A percentile compares a stretch with the other conserved stretches of the same genome.
These are phyloP conservation scores for Diogma glabrata DNA, from an alignment of 2,888 invertebrate genomes.

Conservation along the genomic window DNA sequence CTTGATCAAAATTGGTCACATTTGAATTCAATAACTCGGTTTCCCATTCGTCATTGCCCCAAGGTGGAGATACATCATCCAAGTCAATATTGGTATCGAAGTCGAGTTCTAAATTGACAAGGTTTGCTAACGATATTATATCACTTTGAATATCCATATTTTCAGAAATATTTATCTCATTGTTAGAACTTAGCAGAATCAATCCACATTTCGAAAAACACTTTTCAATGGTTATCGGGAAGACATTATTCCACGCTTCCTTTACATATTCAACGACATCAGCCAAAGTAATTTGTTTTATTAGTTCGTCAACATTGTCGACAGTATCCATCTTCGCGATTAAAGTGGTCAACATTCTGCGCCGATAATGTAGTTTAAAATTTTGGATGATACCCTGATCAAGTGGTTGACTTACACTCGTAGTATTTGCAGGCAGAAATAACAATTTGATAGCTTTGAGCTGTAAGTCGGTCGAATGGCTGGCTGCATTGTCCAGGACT, in stretches of 20 bases:
- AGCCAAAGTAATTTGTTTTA: not conserved
- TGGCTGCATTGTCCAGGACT: not conserved
- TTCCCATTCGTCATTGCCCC: not conserved
- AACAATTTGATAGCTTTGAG: conserved; percentile 1
- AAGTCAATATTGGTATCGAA: not conserved
- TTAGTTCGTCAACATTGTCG: not conserved
- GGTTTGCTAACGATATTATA: not conserved
- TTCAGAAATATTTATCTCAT: not conserved
- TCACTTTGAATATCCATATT: not conserved
- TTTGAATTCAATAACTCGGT: not conserved
- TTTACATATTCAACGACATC: not conserved
- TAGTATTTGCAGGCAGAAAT: not conserved
- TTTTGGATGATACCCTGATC: not conserved
- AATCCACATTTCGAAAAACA: not conserved
- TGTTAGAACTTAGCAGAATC: not conserved
- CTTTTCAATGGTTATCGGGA: not conserved
- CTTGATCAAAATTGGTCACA: too few relatives aligned
- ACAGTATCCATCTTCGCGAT: not conserved
- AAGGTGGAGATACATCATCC: not conserved
- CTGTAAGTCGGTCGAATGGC: not conserved
- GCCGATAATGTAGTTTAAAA: not conserved
- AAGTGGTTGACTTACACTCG: not conserved
- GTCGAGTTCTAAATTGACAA: not conserved
- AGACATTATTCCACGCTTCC: not conserved
- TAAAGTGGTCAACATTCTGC: not conserved